A percentile compares a stretch with the other conserved stretches of the same genome.
phyloP scores from a whole-genome alignment of 1,140 invertebrate species.

The Telenomus remus region DNA sequence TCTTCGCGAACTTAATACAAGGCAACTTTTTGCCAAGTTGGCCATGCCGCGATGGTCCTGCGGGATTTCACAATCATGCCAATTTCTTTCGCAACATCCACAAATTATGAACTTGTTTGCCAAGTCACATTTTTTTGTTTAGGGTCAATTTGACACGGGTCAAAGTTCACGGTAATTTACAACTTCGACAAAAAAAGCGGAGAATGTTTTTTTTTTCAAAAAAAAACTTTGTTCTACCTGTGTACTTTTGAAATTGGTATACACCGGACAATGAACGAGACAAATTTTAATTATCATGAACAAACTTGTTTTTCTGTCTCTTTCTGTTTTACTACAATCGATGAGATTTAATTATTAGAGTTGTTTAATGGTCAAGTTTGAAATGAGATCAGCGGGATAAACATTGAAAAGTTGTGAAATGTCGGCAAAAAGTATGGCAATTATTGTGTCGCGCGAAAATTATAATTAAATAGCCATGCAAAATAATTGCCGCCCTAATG shows the following conservation, averaged over 20 bases:
- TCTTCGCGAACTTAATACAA: not conserved
- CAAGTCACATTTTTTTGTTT: not conserved
- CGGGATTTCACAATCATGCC: slow-evolving; percentile 1
- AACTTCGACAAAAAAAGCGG: too few species aligned
- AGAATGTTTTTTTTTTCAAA: too few species aligned
- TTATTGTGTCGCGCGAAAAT: slow-evolving; percentile 6
- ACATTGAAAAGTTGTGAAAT: slow-evolving; percentile 2
- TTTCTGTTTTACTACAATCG: too few species aligned
- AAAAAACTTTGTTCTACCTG: too few species aligned
- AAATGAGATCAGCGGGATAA: not conserved
- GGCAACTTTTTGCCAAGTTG: not conserved
- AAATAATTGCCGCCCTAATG: slow-evolving; percentile 22
- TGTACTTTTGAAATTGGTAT: too few species aligned
- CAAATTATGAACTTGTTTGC: slow-evolving; percentile 1
- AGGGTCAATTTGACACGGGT: too few species aligned
- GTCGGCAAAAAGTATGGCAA: not conserved
- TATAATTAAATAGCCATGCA: slow-evolving; percentile 25
- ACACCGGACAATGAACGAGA: too few species aligned
- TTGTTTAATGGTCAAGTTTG: too few species aligned
- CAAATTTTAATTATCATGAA: too few species aligned
- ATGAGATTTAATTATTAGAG: too few species aligned
- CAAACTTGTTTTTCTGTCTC: too few species aligned
- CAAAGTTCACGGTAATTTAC: too few species aligned
- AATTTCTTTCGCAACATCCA: not conserved
- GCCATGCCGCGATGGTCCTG: not conserved